These are phyloP conservation scores for Pollachius pollachius DNA, from an alignment of 2,113 vertebrate species.

Conservation along the genomic window DNA sequence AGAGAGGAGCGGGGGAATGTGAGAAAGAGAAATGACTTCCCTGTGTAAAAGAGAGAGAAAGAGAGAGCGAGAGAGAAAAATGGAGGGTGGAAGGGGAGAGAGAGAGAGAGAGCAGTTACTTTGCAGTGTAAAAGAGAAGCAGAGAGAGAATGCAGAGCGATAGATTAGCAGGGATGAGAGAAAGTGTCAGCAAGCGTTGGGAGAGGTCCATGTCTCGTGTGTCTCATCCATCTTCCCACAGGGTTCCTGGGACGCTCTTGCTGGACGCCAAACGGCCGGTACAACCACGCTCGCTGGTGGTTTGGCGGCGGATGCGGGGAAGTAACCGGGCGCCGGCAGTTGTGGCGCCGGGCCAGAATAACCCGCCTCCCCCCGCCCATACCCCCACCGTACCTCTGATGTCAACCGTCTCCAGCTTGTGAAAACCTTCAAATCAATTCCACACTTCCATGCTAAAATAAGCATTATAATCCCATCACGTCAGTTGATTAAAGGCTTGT, in stretches of 20 bases:
- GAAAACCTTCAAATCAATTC: constrained; percentile 44
- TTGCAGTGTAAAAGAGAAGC: not conserved
- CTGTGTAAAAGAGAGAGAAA: too few relatives aligned
- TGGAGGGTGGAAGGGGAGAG: constrained; percentile 4
- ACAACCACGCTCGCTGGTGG: too few relatives aligned
- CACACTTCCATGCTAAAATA: constrained; percentile 39
- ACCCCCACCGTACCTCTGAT: not conserved
- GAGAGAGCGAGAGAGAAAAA: not conserved
- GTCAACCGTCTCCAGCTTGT: not conserved
- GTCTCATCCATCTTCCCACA: constrained; percentile 56
- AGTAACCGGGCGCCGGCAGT: not conserved
- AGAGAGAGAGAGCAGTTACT: constrained; percentile 1
- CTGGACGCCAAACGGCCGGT: too few relatives aligned
- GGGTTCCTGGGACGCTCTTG: constrained; percentile 40
- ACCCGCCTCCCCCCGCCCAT: not conserved
- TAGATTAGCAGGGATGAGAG: not conserved
- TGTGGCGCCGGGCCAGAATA: not conserved
- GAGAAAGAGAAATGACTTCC: too few relatives aligned
- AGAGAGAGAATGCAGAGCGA: not conserved
- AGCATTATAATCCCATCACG: constrained; percentile 56
- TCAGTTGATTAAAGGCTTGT: constrained; percentile 55
- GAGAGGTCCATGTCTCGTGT: too few relatives aligned
- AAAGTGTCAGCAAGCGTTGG: constrained; percentile 44
- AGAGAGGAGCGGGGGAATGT: too few relatives aligned
- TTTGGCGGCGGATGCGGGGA: constrained; percentile 3